These are phyloP conservation scores for Xiphorhynchus erythropygius DNA, from an alignment of 2,797 vertebrate species.

Conservation along the genomic window DNA sequence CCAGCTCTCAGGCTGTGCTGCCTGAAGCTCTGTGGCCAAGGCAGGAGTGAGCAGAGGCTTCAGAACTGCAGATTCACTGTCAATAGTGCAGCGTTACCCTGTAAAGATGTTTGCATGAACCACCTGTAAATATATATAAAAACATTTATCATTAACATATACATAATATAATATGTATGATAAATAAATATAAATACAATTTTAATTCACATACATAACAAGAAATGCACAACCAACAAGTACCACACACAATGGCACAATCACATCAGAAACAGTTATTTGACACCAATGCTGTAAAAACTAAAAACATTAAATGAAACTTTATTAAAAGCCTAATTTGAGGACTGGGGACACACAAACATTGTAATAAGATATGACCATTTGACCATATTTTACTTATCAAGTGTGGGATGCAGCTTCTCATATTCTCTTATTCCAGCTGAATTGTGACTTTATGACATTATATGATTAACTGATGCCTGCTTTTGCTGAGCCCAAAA, in stretches of 20 bases:
- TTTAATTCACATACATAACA: accelerated
- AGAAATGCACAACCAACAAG: background rate
- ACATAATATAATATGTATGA: accelerated
- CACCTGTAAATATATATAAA: accelerated
- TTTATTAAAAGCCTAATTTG: background rate
- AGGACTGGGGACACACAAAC: accelerated
- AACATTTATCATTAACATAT: accelerated
- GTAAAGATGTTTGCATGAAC: background rate
- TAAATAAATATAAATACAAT: background rate
- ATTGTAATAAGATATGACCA: accelerated
- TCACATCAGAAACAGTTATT: background rate
- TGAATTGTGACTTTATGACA: background rate
- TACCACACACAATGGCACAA: accelerated
- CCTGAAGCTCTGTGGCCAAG: background rate
- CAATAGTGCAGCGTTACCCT: background rate
- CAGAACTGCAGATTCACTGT: background rate
- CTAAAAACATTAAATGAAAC: background rate
- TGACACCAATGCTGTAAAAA: background rate
- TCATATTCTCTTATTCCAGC: accelerated
- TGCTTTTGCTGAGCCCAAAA: background rate
- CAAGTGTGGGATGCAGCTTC: background rate
- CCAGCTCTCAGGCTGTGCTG: background rate
- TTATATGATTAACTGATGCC: background rate
- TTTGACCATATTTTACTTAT: background rate
- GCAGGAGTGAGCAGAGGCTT: background rate